A percentile compares a stretch with the other conserved stretches of the same genome.
phyloP scores from a whole-genome alignment of 1,140 invertebrate genomes.

The Monochamus saltuarius region DNA sequence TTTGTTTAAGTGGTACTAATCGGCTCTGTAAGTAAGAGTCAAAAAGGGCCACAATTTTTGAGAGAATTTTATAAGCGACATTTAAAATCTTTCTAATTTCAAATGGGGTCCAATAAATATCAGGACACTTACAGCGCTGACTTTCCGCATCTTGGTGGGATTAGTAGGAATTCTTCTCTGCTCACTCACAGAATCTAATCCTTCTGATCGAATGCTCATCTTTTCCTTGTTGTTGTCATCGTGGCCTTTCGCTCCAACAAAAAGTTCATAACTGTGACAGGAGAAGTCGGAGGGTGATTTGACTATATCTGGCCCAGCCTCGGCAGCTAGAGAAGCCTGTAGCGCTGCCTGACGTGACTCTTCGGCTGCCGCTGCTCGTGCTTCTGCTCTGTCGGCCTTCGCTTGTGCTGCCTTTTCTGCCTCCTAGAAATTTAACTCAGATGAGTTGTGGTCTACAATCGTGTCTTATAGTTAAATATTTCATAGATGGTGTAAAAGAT shows the following conservation, averaged over 20 bases:
- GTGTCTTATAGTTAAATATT: too few relatives aligned
- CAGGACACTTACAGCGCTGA: conserved; percentile 80
- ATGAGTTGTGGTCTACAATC: not conserved
- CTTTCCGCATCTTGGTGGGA: conserved; percentile 77
- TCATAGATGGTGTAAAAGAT: too few relatives aligned
- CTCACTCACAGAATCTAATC: conserved; percentile 82
- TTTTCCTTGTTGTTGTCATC: conserved; percentile 86
- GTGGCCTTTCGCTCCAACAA: conserved; percentile 81
- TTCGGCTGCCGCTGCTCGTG: conserved; percentile 64
- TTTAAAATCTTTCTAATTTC: conserved; percentile 15
- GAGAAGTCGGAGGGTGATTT: conserved; percentile 89
- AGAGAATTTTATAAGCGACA: conserved; percentile 22
- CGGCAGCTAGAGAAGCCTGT: conserved; percentile 62
- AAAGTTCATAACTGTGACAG: conserved; percentile 86
- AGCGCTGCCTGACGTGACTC: conserved; percentile 59
- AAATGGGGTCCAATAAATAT: conserved; percentile 42
- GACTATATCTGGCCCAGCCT: conserved; percentile 57
- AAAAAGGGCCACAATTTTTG: too few relatives aligned
- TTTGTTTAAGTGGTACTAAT: too few relatives aligned
- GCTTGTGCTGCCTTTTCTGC: conserved; percentile 78
- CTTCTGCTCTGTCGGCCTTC: conserved; percentile 70
- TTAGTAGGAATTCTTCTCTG: conserved; percentile 63
- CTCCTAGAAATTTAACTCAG: conserved; percentile 58
- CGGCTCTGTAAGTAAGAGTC: too few relatives aligned
- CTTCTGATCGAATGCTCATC: conserved; percentile 85